Conservation (phyloP, 1,140 invertebrate species). For the Sycobia sp. region DNA sequence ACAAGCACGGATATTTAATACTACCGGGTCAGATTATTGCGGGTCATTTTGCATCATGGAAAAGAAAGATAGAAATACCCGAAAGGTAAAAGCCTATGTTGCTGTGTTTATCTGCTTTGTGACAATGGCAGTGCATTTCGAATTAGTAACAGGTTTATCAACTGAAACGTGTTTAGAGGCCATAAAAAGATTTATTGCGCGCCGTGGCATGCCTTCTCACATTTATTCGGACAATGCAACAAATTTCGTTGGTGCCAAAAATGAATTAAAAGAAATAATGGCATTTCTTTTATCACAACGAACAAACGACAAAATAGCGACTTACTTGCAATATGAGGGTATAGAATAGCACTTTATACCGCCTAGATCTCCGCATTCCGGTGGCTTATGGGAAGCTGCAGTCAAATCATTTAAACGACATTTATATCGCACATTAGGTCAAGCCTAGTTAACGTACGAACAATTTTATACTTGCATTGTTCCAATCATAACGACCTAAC, state of each 20-base stretch:
- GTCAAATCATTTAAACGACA: constrained; percentile 18
- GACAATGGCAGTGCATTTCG: neutral
- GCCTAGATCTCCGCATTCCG: neutral
- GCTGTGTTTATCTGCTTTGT: neutral
- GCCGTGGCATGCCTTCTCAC: neutral
- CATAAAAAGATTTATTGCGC: too few species aligned
- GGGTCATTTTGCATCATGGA: constrained; percentile 1
- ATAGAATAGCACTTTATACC: constrained; percentile 9
- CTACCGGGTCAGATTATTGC: constrained; percentile 2
- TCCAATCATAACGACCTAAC: constrained; percentile 9
- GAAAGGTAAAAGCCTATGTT: neutral
- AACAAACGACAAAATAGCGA: neutral
- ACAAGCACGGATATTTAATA: neutral
- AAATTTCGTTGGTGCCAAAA: too few species aligned
- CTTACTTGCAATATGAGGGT: neutral
- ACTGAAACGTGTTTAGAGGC: neutral
- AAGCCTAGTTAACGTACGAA: constrained; percentile 13
- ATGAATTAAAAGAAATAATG: neutral
- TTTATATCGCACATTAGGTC: neutral
- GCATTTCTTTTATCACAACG: neutral
- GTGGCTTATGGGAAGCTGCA: constrained; percentile 21
- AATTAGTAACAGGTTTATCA: neutral
- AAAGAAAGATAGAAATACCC: neutral
- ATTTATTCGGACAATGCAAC: neutral
- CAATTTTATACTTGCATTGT: neutral